Conservation (phyloP, 2,888 invertebrate species). For the Zeuzera pyrina region DNA sequence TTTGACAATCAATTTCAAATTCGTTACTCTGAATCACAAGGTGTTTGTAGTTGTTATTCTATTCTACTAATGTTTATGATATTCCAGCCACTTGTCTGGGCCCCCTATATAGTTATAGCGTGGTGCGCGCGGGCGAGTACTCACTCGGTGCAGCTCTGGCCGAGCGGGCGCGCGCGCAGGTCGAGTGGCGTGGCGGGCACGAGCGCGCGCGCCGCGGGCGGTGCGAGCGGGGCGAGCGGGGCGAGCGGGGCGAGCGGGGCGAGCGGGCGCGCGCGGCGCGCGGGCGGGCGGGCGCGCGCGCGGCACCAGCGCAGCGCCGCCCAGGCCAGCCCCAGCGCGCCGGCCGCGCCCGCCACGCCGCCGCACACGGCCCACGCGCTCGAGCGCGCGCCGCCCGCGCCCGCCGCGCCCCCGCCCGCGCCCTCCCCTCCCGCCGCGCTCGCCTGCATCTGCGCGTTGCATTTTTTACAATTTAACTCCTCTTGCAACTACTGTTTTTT, state of each 20-base stretch:
- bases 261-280: constrained; percentile 17
- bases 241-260: constrained; percentile 15
- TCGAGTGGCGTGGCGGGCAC: neutral
- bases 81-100: too few relatives aligned
- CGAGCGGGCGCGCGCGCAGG: neutral
- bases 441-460: constrained; percentile 73
- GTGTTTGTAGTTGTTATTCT: too few relatives aligned
- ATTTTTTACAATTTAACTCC: too few relatives aligned
- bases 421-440: constrained; percentile 88
- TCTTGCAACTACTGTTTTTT: too few relatives aligned
- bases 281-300: constrained; percentile 17
- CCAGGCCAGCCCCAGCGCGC: constrained; percentile 30
- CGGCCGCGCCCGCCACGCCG: constrained; percentile 30
- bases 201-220: neutral
- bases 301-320: constrained; percentile 32
- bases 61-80: too few relatives aligned
- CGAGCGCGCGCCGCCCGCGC: constrained; percentile 61
- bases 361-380: constrained; percentile 37
- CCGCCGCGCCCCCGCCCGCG: constrained; percentile 86
- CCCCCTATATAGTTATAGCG: neutral
- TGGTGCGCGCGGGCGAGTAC: neutral
- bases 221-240: constrained; percentile 33
- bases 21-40: too few relatives aligned
- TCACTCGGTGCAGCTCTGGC: neutral
- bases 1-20: too few relatives aligned